Evolutionary conservation across 2,888 invertebrate genomes (phyloP), one percentile per base, ranked within the genome.

Genomic region (Diarsia mendica): DNA sequence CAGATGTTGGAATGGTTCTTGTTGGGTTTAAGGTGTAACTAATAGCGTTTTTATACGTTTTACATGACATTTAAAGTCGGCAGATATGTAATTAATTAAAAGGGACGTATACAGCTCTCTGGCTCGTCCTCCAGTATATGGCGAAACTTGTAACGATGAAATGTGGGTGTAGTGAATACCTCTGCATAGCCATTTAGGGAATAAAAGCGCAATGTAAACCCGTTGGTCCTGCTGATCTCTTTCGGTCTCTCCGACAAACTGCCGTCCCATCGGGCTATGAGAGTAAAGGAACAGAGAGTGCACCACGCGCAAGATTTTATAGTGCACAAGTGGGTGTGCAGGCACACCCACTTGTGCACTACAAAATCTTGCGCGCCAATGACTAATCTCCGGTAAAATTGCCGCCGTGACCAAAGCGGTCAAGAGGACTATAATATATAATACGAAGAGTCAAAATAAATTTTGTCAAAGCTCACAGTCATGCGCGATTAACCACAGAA

Each of bases 401-500:
- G 39, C 39, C 3, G 5, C 6, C 33, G 39, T 39, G 39, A 39
- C 39, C 0, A 39, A 39, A 39, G 6, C 39, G 39, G 39, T 39
- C 39, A 39, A 8, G 39, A 39, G 39, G 39, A 39, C 39, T 39
- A 39, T n/a, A n/a, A n/a, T n/a, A n/a, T 8, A 39, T 39, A 39
- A 39, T 39, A 39, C 39, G 20, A 68, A 49, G 20, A 66, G 39
- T 60, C 20, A 67, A 75, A 72, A 77, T 70, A 67, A 70, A 75
- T 77, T 48, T 75, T 68, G 75, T 73, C 68, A 75, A 80, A 70
- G 76, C 69, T 72, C 70, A 39, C 39, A 39, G 44, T 80, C 39
- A 76, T 77, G 74, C 74, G 69, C 85, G 77, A 86, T 85, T 84
- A 77, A 85, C 67, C 85, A 84, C 55, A 63, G 71, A 80, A 80